Conservation (phyloP, 2,797 vertebrate genomes). For the Chanos chanos region DNA sequence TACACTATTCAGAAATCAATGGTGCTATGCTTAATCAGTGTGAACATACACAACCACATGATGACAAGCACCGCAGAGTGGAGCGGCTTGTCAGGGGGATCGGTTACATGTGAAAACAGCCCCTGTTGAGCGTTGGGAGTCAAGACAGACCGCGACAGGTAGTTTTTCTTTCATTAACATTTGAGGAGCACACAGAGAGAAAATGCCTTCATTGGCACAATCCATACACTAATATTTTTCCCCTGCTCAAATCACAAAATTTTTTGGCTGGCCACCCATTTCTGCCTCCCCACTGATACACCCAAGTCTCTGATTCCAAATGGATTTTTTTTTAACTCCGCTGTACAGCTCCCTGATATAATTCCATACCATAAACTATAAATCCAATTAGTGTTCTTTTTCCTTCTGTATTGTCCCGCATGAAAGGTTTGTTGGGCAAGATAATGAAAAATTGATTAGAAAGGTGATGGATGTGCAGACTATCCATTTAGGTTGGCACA, state of each 20-base stretch:
- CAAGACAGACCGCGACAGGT: constrained; percentile 37
- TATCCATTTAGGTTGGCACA: constrained; percentile 25
- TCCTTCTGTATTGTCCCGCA: background rate
- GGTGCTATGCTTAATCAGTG: constrained; percentile 48
- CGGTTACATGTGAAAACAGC: constrained; percentile 54
- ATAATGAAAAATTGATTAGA: constrained; percentile 39
- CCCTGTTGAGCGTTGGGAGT: constrained; percentile 41
- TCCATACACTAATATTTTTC: constrained; percentile 13
- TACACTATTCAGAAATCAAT: constrained; percentile 47
- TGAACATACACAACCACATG: constrained; percentile 36
- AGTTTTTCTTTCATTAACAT: constrained; percentile 34
- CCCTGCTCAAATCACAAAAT: background rate
- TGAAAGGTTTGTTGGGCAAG: background rate
- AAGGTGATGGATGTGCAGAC: constrained; percentile 15
- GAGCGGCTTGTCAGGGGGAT: constrained; percentile 31
- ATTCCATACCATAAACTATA: constrained; percentile 11
- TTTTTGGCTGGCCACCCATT: too few relatives aligned
- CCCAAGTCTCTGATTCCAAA: background rate
- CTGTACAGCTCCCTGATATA: background rate
- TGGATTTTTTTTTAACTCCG: background rate
- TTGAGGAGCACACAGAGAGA: constrained; percentile 33
- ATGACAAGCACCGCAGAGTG: constrained; percentile 41
- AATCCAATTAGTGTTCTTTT: constrained; percentile 12
- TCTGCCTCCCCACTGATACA: too few relatives aligned
- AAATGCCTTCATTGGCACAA: background rate